Conservation (phyloP, 2,888 invertebrate species). For the Ochropleura plecta region DNA sequence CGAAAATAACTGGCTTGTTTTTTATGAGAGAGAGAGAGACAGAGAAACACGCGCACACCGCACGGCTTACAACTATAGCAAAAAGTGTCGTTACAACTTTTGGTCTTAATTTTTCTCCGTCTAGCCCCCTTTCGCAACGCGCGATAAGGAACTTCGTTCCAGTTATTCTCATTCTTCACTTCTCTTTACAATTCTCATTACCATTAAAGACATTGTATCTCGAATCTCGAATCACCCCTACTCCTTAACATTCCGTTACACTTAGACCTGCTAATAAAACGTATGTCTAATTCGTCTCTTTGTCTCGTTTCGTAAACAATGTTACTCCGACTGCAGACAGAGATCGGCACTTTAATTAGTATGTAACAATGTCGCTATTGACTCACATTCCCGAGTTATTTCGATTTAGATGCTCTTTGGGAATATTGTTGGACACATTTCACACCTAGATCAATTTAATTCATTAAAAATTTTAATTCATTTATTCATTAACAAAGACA, state of each 20-base stretch:
- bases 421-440: not conserved
- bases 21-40: too few relatives aligned
- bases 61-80: too few relatives aligned
- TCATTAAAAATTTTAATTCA: too few relatives aligned
- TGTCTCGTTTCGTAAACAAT: constrained; percentile 56
- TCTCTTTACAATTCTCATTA: not conserved
- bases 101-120: too few relatives aligned
- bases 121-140: too few relatives aligned
- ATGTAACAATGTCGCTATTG: constrained; percentile 57
- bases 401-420: constrained; percentile 10
- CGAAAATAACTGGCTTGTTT: too few relatives aligned
- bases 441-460: too few relatives aligned
- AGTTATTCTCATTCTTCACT: too few relatives aligned
- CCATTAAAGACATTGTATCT: not conserved
- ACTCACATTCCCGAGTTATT: constrained; percentile 49
- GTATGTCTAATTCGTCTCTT: constrained; percentile 33
- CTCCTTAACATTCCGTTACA: constrained; percentile 32
- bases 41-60: too few relatives aligned
- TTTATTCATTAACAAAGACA: too few relatives aligned
- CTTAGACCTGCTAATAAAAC: constrained; percentile 44
- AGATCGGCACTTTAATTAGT: constrained; percentile 64
- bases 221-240: constrained; percentile 37
- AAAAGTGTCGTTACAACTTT: too few relatives aligned
- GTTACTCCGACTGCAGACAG: constrained; percentile 37
- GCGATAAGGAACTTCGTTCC: too few relatives aligned